Evolutionary conservation across 2,113 vertebrate species (phyloP).

Genomic region (Bambusicola thoracicus): DNA sequence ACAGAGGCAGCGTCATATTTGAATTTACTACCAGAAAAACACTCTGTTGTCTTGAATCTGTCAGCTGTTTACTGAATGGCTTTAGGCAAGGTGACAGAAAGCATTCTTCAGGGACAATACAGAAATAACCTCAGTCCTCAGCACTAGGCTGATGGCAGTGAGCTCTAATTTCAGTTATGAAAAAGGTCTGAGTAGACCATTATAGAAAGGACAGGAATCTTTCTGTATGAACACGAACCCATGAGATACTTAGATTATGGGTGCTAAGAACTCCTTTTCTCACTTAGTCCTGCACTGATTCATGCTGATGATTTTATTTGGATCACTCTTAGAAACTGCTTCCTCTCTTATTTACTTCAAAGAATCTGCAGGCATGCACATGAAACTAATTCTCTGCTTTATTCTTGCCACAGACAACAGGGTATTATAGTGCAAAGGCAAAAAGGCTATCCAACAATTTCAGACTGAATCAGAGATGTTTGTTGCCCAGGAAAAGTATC

Average conservation of each 20-base stretch:
- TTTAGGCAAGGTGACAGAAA: not conserved
- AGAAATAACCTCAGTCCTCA: not conserved
- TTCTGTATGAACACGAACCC: not conserved
- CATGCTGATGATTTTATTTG: not conserved
- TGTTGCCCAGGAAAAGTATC: not conserved
- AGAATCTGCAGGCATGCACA: not conserved
- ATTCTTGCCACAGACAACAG: constrained; percentile 10
- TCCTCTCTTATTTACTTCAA: not conserved
- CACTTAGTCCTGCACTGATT: not conserved
- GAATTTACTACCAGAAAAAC: not conserved
- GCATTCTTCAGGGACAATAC: not conserved
- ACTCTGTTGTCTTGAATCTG: not conserved
- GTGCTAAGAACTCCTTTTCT: not conserved
- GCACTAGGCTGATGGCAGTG: not conserved
- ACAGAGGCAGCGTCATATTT: not conserved
- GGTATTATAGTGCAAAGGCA: not conserved
- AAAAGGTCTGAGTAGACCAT: not conserved
- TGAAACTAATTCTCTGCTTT: not conserved
- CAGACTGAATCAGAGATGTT: not conserved
- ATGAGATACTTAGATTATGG: not conserved
- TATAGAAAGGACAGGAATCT: not conserved
- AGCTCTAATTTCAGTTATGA: not conserved
- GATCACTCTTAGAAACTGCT: not conserved
- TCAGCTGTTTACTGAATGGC: not conserved
- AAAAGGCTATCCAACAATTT: not conserved